Base-by-base conservation (phyloP, 2,888 invertebrate species). In the Petrolisthes manimaculis region DNA sequence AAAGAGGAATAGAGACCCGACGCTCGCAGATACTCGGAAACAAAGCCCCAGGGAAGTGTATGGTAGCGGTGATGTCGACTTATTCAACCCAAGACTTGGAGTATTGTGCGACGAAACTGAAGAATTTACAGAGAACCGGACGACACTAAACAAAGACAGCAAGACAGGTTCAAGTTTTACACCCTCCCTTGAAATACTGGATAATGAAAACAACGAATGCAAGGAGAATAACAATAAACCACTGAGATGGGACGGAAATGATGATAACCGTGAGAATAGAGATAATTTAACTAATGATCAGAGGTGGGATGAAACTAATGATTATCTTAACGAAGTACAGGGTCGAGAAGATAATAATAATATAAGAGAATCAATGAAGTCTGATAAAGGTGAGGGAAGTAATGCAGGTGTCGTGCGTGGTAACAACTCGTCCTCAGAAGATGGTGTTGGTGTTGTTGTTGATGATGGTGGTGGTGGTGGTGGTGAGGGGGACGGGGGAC, bases 191-290 rank as follows among this genome's bases (percentile, higher is more conserved):
- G 84, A 84, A 51, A 24, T 78, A 4, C 78, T 51, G 12, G 78
- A 84, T 61, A 84, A 84, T n/a, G 53, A 21, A 3, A 53, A n/a
- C 8, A 67, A 78, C 21, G 71, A 21, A 51, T 54, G 67, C 78
- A 84, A 5, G 21, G 84, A 84, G 67, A 84, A 84, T 53, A 53
- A 1, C 12, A 71, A 21, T 24, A 79, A 69, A 54, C 79, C 79
- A 6, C 55, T 79, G 67, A 79, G 61, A 24, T 69, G 69, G 55
- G 54, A 85, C 5, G 82, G 81, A 0, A 61, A 67, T 54, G 9
- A 54, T 37, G 81, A 71, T 71, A n/a, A 18, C 21, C 18, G 1
- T n/a, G 71, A 21, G 21, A 37, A n/a, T 4, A 51, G 67, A 14
- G 24, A 56, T 80, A 37, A 37, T 37, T 37, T 37, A 37, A 37